Evolutionary conservation across 2,888 invertebrate genomes (phyloP).

Genomic region (Sphecodes monilicornis): DNA sequence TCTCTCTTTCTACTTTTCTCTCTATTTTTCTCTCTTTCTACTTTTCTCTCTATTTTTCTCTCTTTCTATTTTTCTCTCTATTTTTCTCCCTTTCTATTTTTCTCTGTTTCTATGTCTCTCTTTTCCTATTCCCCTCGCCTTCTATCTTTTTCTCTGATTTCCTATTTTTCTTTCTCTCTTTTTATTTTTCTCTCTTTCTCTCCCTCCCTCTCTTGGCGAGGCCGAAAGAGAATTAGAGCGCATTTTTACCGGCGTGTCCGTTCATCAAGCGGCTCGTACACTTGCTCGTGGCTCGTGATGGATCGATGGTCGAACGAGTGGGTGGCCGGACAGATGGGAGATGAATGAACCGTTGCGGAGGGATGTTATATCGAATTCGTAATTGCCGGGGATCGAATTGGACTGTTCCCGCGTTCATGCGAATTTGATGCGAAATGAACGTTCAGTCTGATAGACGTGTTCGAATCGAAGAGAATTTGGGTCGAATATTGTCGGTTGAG

Average conservation of each 20-base stretch:
- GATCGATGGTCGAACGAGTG: constrained; percentile 49
- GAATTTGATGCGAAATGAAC: too few relatives aligned
- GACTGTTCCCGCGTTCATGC: not conserved
- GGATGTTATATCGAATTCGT: not conserved
- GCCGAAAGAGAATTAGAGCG: not conserved
- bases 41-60: too few relatives aligned
- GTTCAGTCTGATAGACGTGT: not conserved
- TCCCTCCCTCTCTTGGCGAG: not conserved
- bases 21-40: too few relatives aligned
- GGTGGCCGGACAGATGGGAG: constrained; percentile 47
- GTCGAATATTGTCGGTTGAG: too few relatives aligned
- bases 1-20: too few relatives aligned
- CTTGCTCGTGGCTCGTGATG: constrained; percentile 40
- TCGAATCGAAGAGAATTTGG: too few relatives aligned
- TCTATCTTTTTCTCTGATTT: too few relatives aligned
- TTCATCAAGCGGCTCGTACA: constrained; percentile 14
- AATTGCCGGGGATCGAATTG: not conserved
- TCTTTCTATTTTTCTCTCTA: too few relatives aligned
- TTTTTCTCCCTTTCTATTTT: too few relatives aligned
- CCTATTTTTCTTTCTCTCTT: too few relatives aligned
- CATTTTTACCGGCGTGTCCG: not conserved
- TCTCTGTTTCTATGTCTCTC: too few relatives aligned
- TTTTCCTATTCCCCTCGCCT: too few relatives aligned
- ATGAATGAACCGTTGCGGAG: constrained; percentile 34
- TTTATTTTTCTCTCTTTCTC: not conserved